These are phyloP conservation scores for Chromobotia macracanthus DNA, from an alignment of 2,797 vertebrate species.

Conservation along the genomic window DNA sequence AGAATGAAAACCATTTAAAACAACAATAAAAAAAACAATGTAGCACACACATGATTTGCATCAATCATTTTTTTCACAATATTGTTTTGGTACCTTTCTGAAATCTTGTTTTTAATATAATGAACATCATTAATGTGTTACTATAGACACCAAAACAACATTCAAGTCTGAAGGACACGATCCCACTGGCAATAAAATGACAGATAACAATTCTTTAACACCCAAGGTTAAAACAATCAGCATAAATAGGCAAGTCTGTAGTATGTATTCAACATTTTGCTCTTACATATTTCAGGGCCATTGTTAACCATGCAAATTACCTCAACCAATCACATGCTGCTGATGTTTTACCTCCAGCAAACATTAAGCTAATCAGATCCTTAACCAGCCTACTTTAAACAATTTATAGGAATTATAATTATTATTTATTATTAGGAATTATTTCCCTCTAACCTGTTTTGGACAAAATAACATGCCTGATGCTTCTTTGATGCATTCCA, in stretches of 20 bases:
- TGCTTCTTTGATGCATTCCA: constrained; percentile 47
- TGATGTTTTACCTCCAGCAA: neutral
- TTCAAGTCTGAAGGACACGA: constrained; percentile 42
- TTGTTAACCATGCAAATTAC: constrained; percentile 9
- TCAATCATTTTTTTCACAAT: neutral
- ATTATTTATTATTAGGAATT: no score
- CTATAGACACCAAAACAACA: neutral
- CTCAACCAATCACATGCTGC: constrained; percentile 11
- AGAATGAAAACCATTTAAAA: neutral
- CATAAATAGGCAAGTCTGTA: neutral
- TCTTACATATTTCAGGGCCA: constrained; percentile 3
- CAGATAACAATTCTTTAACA: no score
- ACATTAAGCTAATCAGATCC: neutral
- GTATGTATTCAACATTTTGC: neutral
- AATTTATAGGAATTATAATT: no score
- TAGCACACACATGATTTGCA: neutral
- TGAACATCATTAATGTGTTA: constrained; percentile 1
- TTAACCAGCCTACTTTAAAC: no score
- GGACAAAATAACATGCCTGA: neutral
- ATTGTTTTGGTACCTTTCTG: neutral
- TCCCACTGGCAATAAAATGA: no score
- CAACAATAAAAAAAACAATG: neutral
- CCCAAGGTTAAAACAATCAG: no score
- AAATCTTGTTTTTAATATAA: neutral
- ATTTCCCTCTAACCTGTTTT: no score